Conservation (phyloP, 2,113 vertebrate genomes). For the Gymnarchus niloticus region DNA sequence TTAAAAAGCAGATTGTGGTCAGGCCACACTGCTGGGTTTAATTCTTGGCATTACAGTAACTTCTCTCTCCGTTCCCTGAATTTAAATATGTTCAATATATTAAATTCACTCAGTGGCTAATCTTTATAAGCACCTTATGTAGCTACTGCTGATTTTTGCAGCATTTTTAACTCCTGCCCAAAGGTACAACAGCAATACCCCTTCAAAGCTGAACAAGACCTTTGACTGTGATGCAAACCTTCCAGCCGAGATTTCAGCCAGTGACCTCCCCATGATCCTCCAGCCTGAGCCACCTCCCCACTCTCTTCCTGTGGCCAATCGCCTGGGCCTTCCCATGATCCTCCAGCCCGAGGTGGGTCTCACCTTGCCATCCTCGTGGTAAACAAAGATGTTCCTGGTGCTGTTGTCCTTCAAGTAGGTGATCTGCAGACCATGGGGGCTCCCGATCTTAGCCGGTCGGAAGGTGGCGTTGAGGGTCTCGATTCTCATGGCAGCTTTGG, state of each 20-base stretch:
- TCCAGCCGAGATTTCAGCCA: background rate
- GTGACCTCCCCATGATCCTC: background rate
- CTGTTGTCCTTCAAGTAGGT: conserved; percentile 95
- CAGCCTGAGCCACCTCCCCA: conserved; percentile 91
- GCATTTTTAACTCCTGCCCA: background rate
- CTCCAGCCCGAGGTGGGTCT: background rate
- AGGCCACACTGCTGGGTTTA: background rate
- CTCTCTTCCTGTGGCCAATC: too few species aligned
- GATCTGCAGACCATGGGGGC: conserved; percentile 83
- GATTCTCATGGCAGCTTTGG: conserved; percentile 90
- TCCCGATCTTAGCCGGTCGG: conserved; percentile 86
- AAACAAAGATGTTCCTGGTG: conserved; percentile 93
- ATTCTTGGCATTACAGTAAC: background rate
- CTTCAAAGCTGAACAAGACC: background rate
- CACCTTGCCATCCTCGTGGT: conserved; percentile 95
- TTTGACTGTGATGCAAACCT: background rate
- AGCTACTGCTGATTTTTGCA: background rate
- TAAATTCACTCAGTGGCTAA: background rate
- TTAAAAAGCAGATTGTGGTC: background rate
- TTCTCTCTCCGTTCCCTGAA: background rate
- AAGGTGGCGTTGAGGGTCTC: conserved; percentile 85
- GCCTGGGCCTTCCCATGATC: background rate
- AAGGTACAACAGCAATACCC: background rate
- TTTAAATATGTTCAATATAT: background rate
- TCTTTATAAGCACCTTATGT: too few species aligned